These are phyloP conservation scores for Ellobius talpinus DNA, from an alignment of 2,113 vertebrate species.

Conservation along the genomic window DNA sequence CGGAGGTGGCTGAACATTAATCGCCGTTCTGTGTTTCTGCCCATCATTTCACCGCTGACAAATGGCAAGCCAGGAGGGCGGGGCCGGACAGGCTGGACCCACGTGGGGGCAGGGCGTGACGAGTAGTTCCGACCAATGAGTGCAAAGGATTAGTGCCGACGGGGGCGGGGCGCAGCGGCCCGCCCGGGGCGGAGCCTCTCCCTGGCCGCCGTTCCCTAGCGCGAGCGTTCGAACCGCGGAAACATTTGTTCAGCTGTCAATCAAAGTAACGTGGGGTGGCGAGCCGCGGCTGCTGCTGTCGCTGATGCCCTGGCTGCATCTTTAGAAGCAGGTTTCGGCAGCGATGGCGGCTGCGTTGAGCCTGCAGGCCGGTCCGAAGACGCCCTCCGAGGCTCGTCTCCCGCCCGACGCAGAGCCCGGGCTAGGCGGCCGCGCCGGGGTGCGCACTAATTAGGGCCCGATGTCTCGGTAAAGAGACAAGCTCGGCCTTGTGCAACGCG, in stretches of 20 bases:
- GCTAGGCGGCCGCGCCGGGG: conserved; percentile 67
- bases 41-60: conserved; percentile 87
- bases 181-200: conserved; percentile 84
- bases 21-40: conserved; percentile 85
- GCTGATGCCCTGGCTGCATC: conserved; percentile 78
- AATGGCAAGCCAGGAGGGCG: conserved; percentile 79
- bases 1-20: conserved; percentile 83
- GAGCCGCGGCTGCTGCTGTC: conserved; percentile 32
- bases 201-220: conserved; percentile 86
- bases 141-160: not conserved
- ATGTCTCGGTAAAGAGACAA: conserved; percentile 87
- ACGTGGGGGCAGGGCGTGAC: conserved; percentile 86
- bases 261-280: conserved; percentile 96
- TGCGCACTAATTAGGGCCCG: conserved; percentile 87
- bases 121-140: conserved; percentile 70
- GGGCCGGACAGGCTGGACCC: conserved; percentile 73
- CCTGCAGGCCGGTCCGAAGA: conserved; percentile 26
- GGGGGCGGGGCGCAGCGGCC: conserved; percentile 66
- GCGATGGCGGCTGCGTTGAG: conserved; percentile 71
- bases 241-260: conserved; percentile 95
- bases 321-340: conserved; percentile 67
- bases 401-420: not conserved
- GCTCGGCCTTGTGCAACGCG: conserved; percentile 83
- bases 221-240: conserved; percentile 90
- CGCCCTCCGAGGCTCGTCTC: conserved; percentile 54